phyloP scores from a whole-genome alignment of 2,113 vertebrate genomes.

The Bostrychus sinensis region DNA sequence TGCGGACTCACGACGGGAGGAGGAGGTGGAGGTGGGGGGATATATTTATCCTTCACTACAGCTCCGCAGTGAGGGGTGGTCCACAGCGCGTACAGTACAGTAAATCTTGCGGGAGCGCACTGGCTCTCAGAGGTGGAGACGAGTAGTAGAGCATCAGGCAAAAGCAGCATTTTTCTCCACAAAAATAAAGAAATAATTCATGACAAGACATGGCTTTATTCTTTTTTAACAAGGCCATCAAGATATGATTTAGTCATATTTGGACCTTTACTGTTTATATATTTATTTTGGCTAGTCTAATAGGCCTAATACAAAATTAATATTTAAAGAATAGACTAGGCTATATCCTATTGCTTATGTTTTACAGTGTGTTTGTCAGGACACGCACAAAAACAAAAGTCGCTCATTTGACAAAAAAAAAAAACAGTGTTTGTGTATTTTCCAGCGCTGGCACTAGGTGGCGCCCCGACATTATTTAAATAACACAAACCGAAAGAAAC shows the following conservation, averaged over 20 bases:
- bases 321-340: neutral
- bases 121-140: constrained; percentile 5
- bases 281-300: no score
- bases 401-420: neutral
- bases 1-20: constrained; percentile 68
- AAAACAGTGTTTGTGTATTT: neutral
- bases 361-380: neutral
- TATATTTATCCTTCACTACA: constrained; percentile 81
- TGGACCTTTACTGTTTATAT: no score
- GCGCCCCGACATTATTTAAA: constrained; percentile 4
- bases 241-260: no score
- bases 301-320: neutral
- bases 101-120: constrained; percentile 28
- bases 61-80: constrained; percentile 75
- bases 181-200: no score
- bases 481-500: neutral
- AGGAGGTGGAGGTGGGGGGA: constrained; percentile 45
- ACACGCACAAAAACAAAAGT: neutral
- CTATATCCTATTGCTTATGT: neutral
- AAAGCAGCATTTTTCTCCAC: neutral
- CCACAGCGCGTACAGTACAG: constrained; percentile 47
- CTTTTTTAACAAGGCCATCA: no score
- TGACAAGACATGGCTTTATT: no score
- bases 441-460: constrained; percentile 23
- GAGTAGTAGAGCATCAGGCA: neutral